Evolutionary conservation across 1,140 invertebrate species (phyloP).

Genomic region (Drosophila athabasca): DNA sequence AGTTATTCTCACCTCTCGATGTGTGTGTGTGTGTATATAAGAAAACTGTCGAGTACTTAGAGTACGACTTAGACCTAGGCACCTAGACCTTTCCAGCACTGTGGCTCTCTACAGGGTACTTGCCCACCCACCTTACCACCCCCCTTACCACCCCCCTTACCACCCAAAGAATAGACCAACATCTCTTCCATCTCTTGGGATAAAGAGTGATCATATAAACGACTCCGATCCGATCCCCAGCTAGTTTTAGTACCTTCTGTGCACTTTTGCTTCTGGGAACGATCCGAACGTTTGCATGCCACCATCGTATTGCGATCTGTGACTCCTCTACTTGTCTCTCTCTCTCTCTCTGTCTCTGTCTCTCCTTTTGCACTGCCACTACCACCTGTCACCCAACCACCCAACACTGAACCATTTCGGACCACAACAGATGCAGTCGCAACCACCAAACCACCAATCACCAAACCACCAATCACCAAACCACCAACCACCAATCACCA

Average conservation of each 20-base stretch:
- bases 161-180: too few species aligned
- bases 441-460: slow-evolving; percentile 26
- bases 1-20: slow-evolving; percentile 45
- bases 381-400: slow-evolving; percentile 16
- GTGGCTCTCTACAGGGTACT: too few species aligned
- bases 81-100: slow-evolving; percentile 19
- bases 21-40: slow-evolving; percentile 46
- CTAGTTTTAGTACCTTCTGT: slow-evolving; percentile 22
- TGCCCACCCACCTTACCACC: too few species aligned
- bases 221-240: slow-evolving; percentile 9
- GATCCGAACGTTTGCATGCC: slow-evolving; percentile 36
- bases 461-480: too few species aligned
- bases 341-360: slow-evolving; percentile 7
- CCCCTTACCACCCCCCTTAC: too few species aligned
- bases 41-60: slow-evolving; percentile 18
- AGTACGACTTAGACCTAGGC: slow-evolving; percentile 25
- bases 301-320: slow-evolving; percentile 35
- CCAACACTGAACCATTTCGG: slow-evolving; percentile 45
- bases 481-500: neutral
- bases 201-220: neutral
- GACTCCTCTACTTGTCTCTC: slow-evolving; percentile 21
- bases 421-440: slow-evolving; percentile 51
- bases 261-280: slow-evolving; percentile 28
- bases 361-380: slow-evolving; percentile 9
- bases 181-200: too few species aligned